Percentiles rank a stretch among this genome's conserved stretches.
Conservation (phyloP, 2,797 vertebrate genomes). For the Microchirus variegatus region DNA sequence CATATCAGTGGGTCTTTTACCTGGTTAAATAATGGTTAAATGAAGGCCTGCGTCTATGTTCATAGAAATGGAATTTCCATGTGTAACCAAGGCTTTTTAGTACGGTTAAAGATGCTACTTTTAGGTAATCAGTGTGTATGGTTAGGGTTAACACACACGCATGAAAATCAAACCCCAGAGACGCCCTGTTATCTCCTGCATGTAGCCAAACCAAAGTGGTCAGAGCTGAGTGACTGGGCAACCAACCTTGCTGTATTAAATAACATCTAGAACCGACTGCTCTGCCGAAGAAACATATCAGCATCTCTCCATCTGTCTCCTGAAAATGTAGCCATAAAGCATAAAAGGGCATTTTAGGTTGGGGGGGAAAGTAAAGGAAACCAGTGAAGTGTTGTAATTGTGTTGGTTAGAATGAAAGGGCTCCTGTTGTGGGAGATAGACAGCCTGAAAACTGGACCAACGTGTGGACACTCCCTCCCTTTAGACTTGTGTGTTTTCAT, state of each 20-base stretch:
- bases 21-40: no score
- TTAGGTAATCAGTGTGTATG: not conserved
- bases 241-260: not conserved
- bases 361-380: slow-evolving; percentile 3
- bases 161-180: not conserved
- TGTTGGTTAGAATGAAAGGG: slow-evolving; percentile 12
- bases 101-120: not conserved
- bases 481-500: not conserved
- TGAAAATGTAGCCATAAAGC: not conserved
- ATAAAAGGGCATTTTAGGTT: not conserved
- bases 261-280: not conserved
- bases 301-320: not conserved
- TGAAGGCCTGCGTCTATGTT: not conserved
- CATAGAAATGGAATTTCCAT: not conserved
- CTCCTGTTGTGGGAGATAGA: slow-evolving; percentile 4
- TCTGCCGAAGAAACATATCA: no score
- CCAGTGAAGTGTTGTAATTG: not conserved
- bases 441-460: not conserved
- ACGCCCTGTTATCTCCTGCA: not conserved
- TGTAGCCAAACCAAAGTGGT: not conserved
- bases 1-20: no score
- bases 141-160: not conserved
- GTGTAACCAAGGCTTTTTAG: not conserved
- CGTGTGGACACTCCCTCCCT: not conserved
- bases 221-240: not conserved